Evolutionary conservation across 2,888 invertebrate species (phyloP).

Genomic region (Oasisia sp.): DNA sequence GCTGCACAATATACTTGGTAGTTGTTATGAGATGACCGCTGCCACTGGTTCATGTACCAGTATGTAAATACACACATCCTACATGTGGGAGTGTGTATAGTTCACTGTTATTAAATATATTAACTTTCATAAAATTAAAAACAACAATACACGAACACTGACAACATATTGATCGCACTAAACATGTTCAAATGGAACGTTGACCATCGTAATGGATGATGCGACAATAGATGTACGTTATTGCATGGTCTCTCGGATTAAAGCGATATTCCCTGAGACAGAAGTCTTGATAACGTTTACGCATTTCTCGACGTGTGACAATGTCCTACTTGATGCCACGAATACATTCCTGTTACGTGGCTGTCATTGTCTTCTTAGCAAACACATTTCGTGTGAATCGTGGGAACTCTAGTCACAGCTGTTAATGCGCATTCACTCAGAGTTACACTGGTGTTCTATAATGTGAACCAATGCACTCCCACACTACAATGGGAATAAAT

Average conservation of each 20-base stretch:
- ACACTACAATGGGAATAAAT: background rate
- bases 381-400: background rate
- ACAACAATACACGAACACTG: too few species aligned
- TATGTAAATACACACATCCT: too few species aligned
- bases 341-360: background rate
- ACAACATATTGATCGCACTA: too few species aligned
- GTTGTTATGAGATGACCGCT: too few species aligned
- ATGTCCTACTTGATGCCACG: background rate
- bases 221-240: too few species aligned
- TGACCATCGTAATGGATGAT: too few species aligned
- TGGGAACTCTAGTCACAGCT: background rate
- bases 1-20: too few species aligned
- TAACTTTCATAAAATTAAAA: too few species aligned
- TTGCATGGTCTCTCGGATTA: slow-evolving; percentile 1
- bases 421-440: background rate
- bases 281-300: background rate
- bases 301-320: background rate
- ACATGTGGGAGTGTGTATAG: too few species aligned
- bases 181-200: too few species aligned
- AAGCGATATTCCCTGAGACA: background rate
- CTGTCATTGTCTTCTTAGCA: background rate
- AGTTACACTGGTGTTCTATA: background rate
- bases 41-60: too few species aligned
- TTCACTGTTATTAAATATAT: too few species aligned
- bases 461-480: background rate